Base-by-base conservation (phyloP, 2,797 vertebrate genomes). In the Cossypha caffra region DNA sequence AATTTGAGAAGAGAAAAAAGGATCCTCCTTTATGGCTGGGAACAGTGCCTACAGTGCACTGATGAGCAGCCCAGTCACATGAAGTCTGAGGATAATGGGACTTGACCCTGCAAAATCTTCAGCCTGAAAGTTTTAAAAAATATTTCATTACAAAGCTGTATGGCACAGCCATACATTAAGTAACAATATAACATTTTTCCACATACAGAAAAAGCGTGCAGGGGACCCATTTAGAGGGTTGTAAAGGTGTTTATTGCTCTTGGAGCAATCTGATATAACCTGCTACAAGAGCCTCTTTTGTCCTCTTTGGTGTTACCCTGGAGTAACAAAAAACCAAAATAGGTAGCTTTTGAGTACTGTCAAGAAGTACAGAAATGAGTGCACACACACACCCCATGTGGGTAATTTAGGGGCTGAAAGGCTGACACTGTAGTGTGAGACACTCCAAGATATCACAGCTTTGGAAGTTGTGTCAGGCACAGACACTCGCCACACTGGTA, bases 401-500 rank as follows among this genome's bases (percentile, higher is more conserved):
- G 40, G 43, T 58, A 12, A 66, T 66, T 66, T 40, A 42, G 26
- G 18, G 51, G 33, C 51, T 76, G 42, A 69, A 76, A 47, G 13
- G 11, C 23, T 90, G 57, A 23, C 6, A 2, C 23, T 51, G 15
- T 13, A 47, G 13, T 9, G 25, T 83, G 33, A 69, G 73, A 67
- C 16, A n/a, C 23, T 43, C 28, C 37, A 48, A 63, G 33, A 52
- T 40, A 75, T 19, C 23, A 21, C 11, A 63, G 16, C n/a, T 78
- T 77, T 74, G 51, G 43, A 57, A 80, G 37, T 26, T 28, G 10
- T 67, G 38, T 14, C 63, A 69, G 38, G 43, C 35, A 31, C n/a
- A n/a, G 54, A 19, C 24, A 18, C 25, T 68, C 0, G 0, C 14
- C 29, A 4, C 38, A 16, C 13, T 58, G 35, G 14, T 71, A 51